These are phyloP conservation scores for Sebastes trivittatus DNA, from an alignment of 2,797 vertebrate genomes.

Conservation along the genomic window DNA sequence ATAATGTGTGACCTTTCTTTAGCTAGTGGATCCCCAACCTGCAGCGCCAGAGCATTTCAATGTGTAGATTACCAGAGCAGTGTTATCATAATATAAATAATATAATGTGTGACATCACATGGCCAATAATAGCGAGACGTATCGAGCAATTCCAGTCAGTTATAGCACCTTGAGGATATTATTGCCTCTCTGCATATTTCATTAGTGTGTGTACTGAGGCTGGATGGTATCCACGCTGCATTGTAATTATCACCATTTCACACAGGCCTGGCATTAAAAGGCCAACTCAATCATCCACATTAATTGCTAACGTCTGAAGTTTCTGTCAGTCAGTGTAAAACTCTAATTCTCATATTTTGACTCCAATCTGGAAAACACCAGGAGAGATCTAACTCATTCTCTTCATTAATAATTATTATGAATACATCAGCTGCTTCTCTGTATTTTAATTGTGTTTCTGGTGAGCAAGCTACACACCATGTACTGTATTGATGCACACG, in stretches of 20 bases:
- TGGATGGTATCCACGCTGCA: neutral
- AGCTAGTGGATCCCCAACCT: neutral
- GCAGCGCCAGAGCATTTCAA: neutral
- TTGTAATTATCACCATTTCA: constrained; percentile 17
- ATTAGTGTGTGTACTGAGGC: neutral
- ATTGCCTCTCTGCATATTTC: constrained; percentile 9
- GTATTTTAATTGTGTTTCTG: neutral
- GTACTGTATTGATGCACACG: neutral
- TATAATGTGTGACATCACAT: constrained; percentile 1
- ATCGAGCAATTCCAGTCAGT: constrained; percentile 7
- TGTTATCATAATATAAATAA: neutral
- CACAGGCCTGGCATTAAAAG: constrained; percentile 17
- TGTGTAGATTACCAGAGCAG: neutral
- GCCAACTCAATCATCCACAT: constrained; percentile 21
- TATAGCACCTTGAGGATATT: neutral
- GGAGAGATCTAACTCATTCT: neutral
- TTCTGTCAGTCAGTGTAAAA: neutral
- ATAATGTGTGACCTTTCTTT: neutral
- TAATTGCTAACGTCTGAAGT: neutral
- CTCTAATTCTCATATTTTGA: neutral
- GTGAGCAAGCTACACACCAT: neutral
- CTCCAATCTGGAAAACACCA: neutral
- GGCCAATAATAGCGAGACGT: neutral
- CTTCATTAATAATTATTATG: neutral
- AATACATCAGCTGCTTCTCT: neutral